Percentiles rank a stretch among this genome's conserved stretches.
These are phyloP conservation scores for Luidia sarsii DNA, from an alignment of 53 echinoderm and acorn worm genomes.

Conservation along the genomic window DNA sequence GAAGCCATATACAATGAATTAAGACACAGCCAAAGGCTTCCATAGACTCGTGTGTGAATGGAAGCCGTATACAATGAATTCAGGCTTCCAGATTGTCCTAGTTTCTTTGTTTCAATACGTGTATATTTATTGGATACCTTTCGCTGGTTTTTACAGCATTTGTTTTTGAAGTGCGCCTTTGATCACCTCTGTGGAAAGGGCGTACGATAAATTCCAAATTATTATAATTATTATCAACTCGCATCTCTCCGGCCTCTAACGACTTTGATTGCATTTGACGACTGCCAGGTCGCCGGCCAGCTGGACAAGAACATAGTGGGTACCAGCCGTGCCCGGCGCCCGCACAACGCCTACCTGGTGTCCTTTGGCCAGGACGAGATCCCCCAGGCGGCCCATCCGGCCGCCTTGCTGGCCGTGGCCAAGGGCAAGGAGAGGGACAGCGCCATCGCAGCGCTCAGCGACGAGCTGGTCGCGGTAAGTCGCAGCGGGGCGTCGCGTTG, in stretches of 20 bases:
- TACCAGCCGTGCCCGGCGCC: conserved; percentile 60
- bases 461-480: conserved; percentile 25
- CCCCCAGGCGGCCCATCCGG: conserved; percentile 57
- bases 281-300: conserved; percentile 4
- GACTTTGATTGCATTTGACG: not conserved
- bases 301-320: conserved; percentile 72
- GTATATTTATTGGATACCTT: too few species aligned
- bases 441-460: not conserved
- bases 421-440: conserved; percentile 44
- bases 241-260: not conserved
- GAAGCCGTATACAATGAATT: too few species aligned
- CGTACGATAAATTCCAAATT: too few species aligned
- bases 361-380: conserved; percentile 39
- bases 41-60: too few species aligned
- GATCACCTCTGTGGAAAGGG: too few species aligned
- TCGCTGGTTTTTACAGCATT: too few species aligned
- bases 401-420: conserved; percentile 26
- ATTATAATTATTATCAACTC: too few species aligned
- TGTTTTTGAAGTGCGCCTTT: too few species aligned
- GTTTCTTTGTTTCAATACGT: too few species aligned
- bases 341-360: conserved; percentile 64
- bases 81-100: too few species aligned
- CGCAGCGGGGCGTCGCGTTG: not conserved
- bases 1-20: too few species aligned
- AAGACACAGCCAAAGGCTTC: too few species aligned